Evolutionary conservation across 2,113 vertebrate genomes (phyloP), one percentile per base, ranked within the genome.

Genomic region (Platichthys flesus): DNA sequence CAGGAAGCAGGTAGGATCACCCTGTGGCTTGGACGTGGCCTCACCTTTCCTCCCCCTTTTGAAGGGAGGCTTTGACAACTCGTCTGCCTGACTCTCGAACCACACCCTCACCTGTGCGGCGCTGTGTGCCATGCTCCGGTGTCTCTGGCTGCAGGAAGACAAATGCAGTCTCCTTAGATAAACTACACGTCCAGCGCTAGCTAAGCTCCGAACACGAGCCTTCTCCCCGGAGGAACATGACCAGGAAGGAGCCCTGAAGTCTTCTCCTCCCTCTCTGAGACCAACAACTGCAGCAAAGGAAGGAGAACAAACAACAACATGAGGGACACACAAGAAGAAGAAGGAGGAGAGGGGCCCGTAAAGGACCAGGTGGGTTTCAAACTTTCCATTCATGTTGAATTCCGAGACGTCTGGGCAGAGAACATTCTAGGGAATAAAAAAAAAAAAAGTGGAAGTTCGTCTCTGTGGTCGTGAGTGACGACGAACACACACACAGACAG

Each of bases 341-440:
- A 64, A 24, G 80, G 24, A 52, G 77, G 35, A 54, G 65, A 28
- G n/a, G 70, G 28, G 26, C 26, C 84, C 8, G 92, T 91, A 51
- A 94, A 89, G 23, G 92, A 92, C 71, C 91, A 90, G 93, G 93
- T 95, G 71, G 64, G 92, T 83, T 51, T 18, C 4, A 5, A 49
- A 18, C 47, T 51, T 51, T 20, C 16, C 18, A 7, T 51, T 16
- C 18, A 51, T 21, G n/a, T 2, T 21, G 40, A 42, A 1, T 42
- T 42, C 13, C 2, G 40, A 9, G 35, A 37, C 35, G 35, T 42
- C 9, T 13, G 40, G 40, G 40, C 40, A 42, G 12, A 42, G 40
- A 51, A 0, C 18, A 51, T 4, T 51, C 9, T 3, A 2, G 45
- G 9, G 52, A 2, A 8, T 10, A 4, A 1, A 1, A 23, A 23